Conservation (phyloP, 2,113 vertebrate species). For the Camelus dromedarius region DNA sequence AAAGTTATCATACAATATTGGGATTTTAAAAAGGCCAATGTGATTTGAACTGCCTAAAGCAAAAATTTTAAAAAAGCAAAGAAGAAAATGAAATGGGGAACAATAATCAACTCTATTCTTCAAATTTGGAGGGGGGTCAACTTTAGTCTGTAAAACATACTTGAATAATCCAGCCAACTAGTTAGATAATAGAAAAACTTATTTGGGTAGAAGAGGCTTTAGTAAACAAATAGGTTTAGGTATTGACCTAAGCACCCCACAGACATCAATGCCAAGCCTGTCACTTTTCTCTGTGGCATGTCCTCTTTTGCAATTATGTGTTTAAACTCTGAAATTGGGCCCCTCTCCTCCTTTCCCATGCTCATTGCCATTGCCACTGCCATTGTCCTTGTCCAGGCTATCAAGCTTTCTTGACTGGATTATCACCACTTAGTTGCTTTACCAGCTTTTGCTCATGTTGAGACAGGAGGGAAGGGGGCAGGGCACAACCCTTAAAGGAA, state of each 20-base stretch:
- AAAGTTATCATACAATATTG: constrained; percentile 34
- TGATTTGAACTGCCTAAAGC: constrained; percentile 23
- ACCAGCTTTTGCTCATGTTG: background rate
- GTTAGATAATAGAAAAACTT: constrained; percentile 4
- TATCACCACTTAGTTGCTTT: background rate
- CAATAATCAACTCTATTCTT: constrained; percentile 51
- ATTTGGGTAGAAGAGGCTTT: constrained; percentile 32
- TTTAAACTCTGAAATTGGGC: background rate
- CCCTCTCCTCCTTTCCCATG: background rate
- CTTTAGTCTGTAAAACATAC: background rate
- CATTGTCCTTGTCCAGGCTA: background rate
- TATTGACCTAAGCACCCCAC: background rate
- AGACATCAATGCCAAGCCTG: background rate
- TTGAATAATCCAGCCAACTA: constrained; percentile 3
- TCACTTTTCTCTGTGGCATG: background rate
- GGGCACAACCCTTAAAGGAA: no score
- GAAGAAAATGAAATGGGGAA: constrained; percentile 42
- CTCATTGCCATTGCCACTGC: background rate
- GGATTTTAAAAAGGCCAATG: background rate
- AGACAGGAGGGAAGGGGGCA: no score
- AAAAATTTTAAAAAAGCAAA: background rate
- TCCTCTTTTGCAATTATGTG: background rate
- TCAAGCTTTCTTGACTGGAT: background rate
- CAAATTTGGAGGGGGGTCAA: background rate
- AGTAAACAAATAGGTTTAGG: background rate